Base-by-base conservation (phyloP, 2,888 invertebrate genomes). In the Drosophila kambysellisi region DNA sequence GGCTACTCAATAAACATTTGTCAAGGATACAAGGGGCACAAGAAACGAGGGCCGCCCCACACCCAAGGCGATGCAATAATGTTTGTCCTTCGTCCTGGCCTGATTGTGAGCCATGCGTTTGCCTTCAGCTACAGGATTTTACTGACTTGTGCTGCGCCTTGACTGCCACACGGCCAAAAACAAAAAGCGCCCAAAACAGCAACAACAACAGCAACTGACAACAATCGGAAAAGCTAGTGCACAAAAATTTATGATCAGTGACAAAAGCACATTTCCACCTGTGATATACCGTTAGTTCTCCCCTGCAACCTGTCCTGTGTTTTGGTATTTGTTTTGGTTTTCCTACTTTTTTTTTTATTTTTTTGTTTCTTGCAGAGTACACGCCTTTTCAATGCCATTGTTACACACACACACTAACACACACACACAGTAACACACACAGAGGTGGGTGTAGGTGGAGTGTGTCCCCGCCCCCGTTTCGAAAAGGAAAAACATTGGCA, bases 221-320 rank as follows among this genome's bases (percentile, higher is more conserved):
- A 52, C 62, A 52, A 63, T 54, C 54, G 52, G 12, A 20, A 53
- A 59, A 79, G 79, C 81, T 73, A 77, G 73, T 71, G 74, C 70
- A 77, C 73, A 74, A 75, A 83, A 89, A 88, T 88, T 88, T 88
- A 88, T 89, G 90, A 88, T 86, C 88, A 86, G 83, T 82, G 88
- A 88, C 88, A 88, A 88, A 90, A 82, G 88, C 83, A 89, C 86
- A 89, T 83, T 88, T 83, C 81, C 83, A 88, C 86, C 90, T 88
- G 81, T 86, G 81, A 86, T 88, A 89, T 79, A 89, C 83, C 68
- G 73, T 67, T 62, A 77, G 71, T 70, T 67, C 35, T 35, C n/a
- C 54, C 65, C 58, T 15, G 6, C 3, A 43, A 46, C 20, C 46
- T 15, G 29, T 46, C 8, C 4, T 25, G 46, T 43, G 20, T 35